phyloP scores from a whole-genome alignment of 2,797 vertebrate genomes.

The Gymnoscopelus microlampas region DNA sequence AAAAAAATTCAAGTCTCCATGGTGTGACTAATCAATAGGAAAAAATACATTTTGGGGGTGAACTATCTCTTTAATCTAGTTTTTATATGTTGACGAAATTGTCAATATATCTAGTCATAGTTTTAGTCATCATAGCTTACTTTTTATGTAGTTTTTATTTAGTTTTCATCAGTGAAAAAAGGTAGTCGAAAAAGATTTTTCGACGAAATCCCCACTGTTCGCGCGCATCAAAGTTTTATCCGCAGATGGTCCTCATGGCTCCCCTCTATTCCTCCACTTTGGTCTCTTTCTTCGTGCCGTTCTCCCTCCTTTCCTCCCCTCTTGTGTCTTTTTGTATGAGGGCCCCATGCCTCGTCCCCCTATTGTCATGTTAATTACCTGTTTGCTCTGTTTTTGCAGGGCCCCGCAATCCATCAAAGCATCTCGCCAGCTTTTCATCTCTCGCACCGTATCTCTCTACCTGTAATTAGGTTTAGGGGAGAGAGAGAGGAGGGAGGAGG shows the following conservation, averaged over 20 bases:
- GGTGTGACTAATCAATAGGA: no score
- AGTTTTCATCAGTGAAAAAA: no score
- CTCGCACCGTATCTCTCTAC: slow-evolving; percentile 53
- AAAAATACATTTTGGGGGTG: no score
- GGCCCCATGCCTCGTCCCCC: slow-evolving; percentile 60
- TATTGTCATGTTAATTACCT: slow-evolving; percentile 75
- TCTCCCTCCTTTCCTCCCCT: slow-evolving; percentile 33
- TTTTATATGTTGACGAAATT: no score
- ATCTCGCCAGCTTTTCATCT: slow-evolving; percentile 71
- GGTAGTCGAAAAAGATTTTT: no score
- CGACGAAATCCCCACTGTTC: neutral
- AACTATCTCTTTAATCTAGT: no score
- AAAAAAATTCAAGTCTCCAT: no score
- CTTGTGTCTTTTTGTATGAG: slow-evolving; percentile 67
- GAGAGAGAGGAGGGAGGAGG: slow-evolving; percentile 37
- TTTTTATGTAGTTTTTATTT: no score
- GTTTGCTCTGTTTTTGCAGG: slow-evolving; percentile 68
- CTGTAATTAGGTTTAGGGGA: slow-evolving; percentile 75
- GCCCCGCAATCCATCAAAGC: slow-evolving; percentile 72
- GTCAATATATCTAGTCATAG: no score
- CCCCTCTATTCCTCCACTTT: slow-evolving; percentile 48
- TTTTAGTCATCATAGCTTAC: no score
- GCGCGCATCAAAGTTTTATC: slow-evolving; percentile 64
- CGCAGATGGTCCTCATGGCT: slow-evolving; percentile 17
- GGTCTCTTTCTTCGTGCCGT: slow-evolving; percentile 43